Base-by-base conservation (phyloP, 2,113 vertebrate species). In the Colinus virginianus region DNA sequence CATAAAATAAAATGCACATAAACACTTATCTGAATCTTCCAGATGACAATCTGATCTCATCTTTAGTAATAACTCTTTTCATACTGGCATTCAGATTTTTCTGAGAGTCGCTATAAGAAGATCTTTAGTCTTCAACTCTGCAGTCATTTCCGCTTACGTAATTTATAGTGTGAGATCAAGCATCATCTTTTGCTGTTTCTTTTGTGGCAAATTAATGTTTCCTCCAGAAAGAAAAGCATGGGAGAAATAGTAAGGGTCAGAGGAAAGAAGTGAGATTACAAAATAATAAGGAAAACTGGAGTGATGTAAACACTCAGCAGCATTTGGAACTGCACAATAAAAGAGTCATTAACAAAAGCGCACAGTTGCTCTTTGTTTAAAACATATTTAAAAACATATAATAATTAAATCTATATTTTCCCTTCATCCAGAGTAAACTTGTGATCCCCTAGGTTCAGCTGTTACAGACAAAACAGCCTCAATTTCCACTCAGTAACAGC, bases 71-170 rank as follows among this genome's bases (percentile, higher is more conserved):
- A 62, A 59, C 22, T 28, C 19, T 6, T 81, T 80, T 78, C 68
- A 68, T 11, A 26, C 19, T n/a, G 32, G 3, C 45, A 26, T 30
- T 58, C 55, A 72, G 36, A 48, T 18, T 69, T 77, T 78, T 34
- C 38, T 38, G 9, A 1, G 0, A 78, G 14, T n/a, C 38, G 78
- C 15, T 36, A 40, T 8, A 70, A 15, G 32, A 1, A 36, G 6
- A 34, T 83, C 16, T 61, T 80, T 46, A 61, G 4, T 62, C 28
- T 22, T 82, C 21, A 55, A 6, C 17, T 80, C n/a, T 34, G 13
- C 6, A 59, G 6, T 53, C 5, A 64, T 77, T 34, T 2, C 3
- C 74, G 21, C 16, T 71, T 61, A 6, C n/a, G 91, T 61, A 19
- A 45, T 55, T 90, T 77, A 42, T 2, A 18, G 4, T 22, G 5